Evolutionary conservation across 1,140 invertebrate species (phyloP), one percentile per base, ranked within the genome.

Genomic region (Mactra quadrangularis): DNA sequence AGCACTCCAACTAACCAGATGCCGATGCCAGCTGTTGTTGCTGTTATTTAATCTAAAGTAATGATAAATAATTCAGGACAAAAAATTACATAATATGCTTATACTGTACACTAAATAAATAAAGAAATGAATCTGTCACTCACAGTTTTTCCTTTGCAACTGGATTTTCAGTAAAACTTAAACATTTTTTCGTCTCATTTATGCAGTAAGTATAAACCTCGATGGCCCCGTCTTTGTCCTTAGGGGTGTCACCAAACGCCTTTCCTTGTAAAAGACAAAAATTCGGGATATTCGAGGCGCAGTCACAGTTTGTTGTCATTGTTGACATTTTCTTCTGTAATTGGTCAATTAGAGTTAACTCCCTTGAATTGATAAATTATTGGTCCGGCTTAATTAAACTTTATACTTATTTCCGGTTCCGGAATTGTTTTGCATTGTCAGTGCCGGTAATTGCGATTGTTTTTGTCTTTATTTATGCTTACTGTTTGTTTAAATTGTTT

Each of bases 291-390:
- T 64, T 76, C 0, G 33, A 33, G 1, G 22, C 57, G 33, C 59
- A 62, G 22, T 76, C 57, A 27, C 55, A 76, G 41, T 41, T 76
- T 47, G 74, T 76, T 62, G 74, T 41, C 74, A 76, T 76, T 62
- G n/a, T n/a, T n/a, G n/a, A n/a, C n/a, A n/a, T n/a, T n/a, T n/a
- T 76, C 62, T 17, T 62, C 6, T 19, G 17, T 19, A 19, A 29
- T 13, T 41, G 6, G 17, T 19, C 38, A 59, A 31, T 50, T 68
- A 27, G 64, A 68, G 64, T 68, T 68, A 29, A 92, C 93, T 87
- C 94, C 94, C n/a, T 38, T 62, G 55, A 19, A 6, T 19, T 6
- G 52, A 55, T n/a, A 22, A n/a, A 55, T 55, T 11, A 47, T 55
- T 41, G 38, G 38, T 41, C 6, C 38, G 38, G 38, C 6, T 41